Percentiles rank a stretch among this genome's conserved stretches.
Evolutionary conservation across 1,140 invertebrate genomes (phyloP).

Genomic region (Gerris buenoi): DNA sequence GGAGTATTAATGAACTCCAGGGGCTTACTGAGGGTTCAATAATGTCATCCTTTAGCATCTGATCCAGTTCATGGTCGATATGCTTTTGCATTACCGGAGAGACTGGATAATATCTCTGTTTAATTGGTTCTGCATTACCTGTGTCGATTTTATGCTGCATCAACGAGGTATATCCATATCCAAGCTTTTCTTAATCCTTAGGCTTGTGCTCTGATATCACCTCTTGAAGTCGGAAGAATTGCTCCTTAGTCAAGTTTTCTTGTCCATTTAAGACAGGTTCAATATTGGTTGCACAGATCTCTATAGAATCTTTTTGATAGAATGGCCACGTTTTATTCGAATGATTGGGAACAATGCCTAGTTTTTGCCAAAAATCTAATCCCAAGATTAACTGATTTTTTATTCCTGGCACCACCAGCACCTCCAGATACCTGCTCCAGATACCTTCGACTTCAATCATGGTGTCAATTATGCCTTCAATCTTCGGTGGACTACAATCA

Average conservation of each 20-base stretch:
- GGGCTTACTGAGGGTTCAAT: conserved; percentile 30
- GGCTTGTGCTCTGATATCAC: neutral
- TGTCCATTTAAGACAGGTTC: neutral
- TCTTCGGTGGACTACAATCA: too few relatives aligned
- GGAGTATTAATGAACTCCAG: conserved; percentile 33
- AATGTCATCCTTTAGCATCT: conserved; percentile 26
- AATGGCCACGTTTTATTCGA: neutral
- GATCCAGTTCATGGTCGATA: conserved; percentile 16
- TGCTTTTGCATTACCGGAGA: conserved; percentile 7
- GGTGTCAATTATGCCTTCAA: too few relatives aligned
- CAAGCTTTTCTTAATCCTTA: neutral
- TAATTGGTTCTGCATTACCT: conserved; percentile 3
- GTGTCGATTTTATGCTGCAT: neutral
- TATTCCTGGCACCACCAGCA: neutral
- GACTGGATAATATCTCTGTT: conserved; percentile 15
- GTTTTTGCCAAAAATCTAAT: neutral
- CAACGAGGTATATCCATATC: neutral
- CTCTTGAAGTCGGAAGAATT: neutral
- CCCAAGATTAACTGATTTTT: neutral
- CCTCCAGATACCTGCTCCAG: too few relatives aligned
- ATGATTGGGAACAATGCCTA: neutral
- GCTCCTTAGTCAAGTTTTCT: neutral
- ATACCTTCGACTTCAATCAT: too few relatives aligned
- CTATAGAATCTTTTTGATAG: neutral
- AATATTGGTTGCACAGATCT: neutral